Percentiles rank a stretch among this genome's conserved stretches.
phyloP scores from a whole-genome alignment of 2,888 invertebrate species.

The Endotricha flammealis region DNA sequence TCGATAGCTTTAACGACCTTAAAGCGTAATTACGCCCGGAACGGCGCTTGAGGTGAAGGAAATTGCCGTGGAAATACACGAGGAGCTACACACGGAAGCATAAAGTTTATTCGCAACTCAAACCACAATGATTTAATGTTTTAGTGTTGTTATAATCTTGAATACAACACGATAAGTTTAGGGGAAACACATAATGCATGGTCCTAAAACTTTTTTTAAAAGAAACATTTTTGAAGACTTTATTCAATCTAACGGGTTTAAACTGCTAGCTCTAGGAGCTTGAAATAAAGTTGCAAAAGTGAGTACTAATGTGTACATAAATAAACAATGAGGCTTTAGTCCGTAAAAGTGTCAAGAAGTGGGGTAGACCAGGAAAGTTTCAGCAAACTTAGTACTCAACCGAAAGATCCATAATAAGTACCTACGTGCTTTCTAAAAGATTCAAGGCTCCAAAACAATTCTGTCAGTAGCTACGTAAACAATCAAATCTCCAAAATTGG shows the following conservation, averaged over 20 bases:
- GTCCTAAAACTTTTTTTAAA: background rate
- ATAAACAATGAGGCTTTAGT: background rate
- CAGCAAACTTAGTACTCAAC: constrained; percentile 2
- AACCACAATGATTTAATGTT: background rate
- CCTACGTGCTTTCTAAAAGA: constrained; percentile 13
- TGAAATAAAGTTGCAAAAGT: too few relatives aligned
- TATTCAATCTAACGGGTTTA: too few relatives aligned
- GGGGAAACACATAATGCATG: too few relatives aligned
- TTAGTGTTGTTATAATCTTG: background rate
- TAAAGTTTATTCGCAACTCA: constrained; percentile 1
- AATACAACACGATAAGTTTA: background rate
- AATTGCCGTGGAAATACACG: constrained; percentile 9
- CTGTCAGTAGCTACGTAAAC: constrained; percentile 22
- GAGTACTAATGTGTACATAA: background rate
- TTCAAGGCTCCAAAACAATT: constrained; percentile 14
- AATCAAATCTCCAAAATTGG: constrained; percentile 27
- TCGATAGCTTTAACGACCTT: constrained; percentile 20
- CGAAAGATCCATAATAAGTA: background rate
- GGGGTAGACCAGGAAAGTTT: background rate
- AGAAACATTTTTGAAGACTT: background rate
- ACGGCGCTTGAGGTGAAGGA: constrained; percentile 6
- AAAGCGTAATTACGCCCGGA: constrained; percentile 21
- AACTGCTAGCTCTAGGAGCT: too few relatives aligned
- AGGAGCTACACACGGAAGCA: constrained; percentile 2
- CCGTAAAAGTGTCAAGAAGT: background rate